phyloP scores from a whole-genome alignment of 30 jellyfish, hydroid and myxozoan species.

The Chrysaora quinquecirrha region DNA sequence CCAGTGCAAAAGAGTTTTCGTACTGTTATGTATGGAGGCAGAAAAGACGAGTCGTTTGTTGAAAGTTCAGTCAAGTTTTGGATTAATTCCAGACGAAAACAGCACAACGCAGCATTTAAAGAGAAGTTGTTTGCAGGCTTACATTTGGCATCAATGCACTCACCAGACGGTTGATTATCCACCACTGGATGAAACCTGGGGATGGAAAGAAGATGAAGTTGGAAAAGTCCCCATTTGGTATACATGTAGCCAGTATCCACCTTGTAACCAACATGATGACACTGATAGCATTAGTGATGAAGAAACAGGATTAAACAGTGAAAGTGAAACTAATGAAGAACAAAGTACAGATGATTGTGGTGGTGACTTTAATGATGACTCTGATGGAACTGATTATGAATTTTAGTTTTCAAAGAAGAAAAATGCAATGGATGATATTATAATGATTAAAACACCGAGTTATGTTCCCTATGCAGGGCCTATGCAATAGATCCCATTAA shows the following conservation, averaged over 20 bases:
- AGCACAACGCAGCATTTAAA: slow-evolving; percentile 35
- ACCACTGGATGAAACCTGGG: slow-evolving; percentile 28
- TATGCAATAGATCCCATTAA: too few species aligned
- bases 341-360: slow-evolving; percentile 45
- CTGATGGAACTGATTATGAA: slow-evolving; percentile 49
- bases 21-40: slow-evolving; percentile 39
- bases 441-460: too few species aligned
- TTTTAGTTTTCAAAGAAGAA: slow-evolving; percentile 17
- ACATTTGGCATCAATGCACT: slow-evolving; percentile 11
- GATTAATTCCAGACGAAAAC: slow-evolving; percentile 45
- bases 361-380: slow-evolving; percentile 37
- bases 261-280: background rate
- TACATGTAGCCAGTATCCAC: slow-evolving; percentile 57
- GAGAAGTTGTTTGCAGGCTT: slow-evolving; percentile 17
- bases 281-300: background rate
- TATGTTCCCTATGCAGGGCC: too few species aligned
- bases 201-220: slow-evolving; percentile 43
- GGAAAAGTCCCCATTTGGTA: slow-evolving; percentile 40
- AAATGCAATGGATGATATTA: too few species aligned
- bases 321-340: slow-evolving; percentile 28
- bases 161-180: slow-evolving; percentile 17
- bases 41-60: slow-evolving; percentile 28
- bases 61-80: slow-evolving; percentile 51
- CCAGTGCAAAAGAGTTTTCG: slow-evolving; percentile 41
- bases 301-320: slow-evolving; percentile 3